Conservation (phyloP, 2,888 invertebrate genomes). For the Hoplodrina blanda region DNA sequence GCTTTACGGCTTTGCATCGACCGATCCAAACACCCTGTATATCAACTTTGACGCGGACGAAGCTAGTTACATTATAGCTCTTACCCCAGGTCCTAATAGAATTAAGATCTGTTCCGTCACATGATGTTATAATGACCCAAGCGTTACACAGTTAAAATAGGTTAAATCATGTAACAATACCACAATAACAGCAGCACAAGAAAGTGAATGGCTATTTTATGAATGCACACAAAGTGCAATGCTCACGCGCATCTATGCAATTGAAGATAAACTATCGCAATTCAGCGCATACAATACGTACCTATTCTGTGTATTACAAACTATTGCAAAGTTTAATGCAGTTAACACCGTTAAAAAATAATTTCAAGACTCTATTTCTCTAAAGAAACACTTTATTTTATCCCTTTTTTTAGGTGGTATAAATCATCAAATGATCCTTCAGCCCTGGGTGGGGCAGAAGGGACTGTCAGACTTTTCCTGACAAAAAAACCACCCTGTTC, state of each 20-base stretch:
- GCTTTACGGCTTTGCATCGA: no score
- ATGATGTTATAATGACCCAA: background rate
- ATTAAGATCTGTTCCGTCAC: no score
- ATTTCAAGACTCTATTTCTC: constrained; percentile 5
- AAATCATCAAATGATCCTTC: no score
- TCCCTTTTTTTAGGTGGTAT: no score
- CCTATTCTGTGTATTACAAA: constrained; percentile 16
- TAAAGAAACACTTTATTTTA: no score
- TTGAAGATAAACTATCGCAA: constrained; percentile 19
- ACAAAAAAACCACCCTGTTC: no score
- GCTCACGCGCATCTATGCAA: constrained; percentile 33
- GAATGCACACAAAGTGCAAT: constrained; percentile 14
- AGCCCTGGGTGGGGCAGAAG: no score
- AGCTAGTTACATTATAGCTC: no score
- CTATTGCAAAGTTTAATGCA: background rate
- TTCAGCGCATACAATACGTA: constrained; percentile 16
- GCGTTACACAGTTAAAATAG: background rate
- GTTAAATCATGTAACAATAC: constrained; percentile 36
- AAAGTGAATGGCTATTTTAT: constrained; percentile 29
- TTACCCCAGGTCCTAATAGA: no score
- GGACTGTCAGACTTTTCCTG: no score
- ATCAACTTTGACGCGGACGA: no score
- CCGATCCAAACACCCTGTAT: no score
- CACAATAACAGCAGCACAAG: constrained; percentile 19
- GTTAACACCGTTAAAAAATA: background rate